Evolutionary conservation across 1,140 invertebrate species (phyloP).

Genomic region (Neelides sp.): DNA sequence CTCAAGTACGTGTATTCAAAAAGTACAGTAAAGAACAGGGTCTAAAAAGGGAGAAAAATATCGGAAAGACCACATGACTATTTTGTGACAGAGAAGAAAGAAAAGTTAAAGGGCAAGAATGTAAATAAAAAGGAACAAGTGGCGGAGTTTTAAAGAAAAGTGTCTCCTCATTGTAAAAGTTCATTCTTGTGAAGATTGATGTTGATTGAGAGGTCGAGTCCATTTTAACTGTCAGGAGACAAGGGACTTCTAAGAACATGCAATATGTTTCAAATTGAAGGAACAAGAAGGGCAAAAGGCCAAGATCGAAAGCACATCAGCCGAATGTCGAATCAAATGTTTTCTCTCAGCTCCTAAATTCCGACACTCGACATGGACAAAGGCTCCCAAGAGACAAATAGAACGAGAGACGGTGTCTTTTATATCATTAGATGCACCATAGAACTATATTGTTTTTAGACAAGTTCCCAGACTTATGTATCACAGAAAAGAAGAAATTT

Average conservation of each 20-base stretch:
- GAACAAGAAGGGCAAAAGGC: neutral
- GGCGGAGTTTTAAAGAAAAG: neutral
- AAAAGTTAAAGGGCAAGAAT: neutral
- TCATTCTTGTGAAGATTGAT: slow-evolving; percentile 15
- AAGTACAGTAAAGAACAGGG: slow-evolving; percentile 3
- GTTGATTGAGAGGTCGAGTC: slow-evolving; percentile 8
- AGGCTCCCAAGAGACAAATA: too few relatives aligned
- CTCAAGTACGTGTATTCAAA: slow-evolving; percentile 1
- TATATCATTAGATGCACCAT: too few relatives aligned
- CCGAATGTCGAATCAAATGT: too few relatives aligned
- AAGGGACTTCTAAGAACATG: neutral
- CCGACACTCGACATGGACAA: too few relatives aligned
- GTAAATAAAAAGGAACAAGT: slow-evolving; percentile 1
- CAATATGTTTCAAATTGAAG: neutral
- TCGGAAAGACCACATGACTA: too few relatives aligned
- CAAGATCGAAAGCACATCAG: too few relatives aligned
- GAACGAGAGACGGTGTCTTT: too few relatives aligned
- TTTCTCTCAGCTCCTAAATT: too few relatives aligned
- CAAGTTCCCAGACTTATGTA: neutral
- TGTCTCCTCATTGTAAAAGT: neutral
- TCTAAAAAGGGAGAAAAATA: neutral
- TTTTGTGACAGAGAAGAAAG: neutral
- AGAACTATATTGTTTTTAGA: neutral
- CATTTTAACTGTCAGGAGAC: slow-evolving; percentile 14
- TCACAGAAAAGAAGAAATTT: neutral